Conservation (phyloP, 2,888 invertebrate genomes). For the Syrista parreyssii region DNA sequence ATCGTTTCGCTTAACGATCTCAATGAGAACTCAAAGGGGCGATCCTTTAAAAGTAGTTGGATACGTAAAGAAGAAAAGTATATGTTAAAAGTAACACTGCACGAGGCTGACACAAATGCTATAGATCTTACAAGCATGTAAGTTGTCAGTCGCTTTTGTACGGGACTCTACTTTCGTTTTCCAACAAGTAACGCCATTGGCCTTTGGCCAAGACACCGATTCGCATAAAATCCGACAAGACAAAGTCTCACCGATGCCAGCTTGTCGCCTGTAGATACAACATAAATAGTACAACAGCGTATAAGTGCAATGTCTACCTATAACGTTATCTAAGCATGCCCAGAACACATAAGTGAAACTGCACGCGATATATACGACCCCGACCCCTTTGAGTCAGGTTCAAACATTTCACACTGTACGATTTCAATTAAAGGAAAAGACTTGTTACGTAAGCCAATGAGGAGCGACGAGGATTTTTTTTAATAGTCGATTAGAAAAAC, state of each 20-base stretch:
- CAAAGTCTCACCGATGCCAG: neutral
- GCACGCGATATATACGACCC: slow-evolving; percentile 21
- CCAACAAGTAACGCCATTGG: neutral
- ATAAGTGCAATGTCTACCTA: neutral
- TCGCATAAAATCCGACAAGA: neutral
- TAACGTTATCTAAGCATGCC: neutral
- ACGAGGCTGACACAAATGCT: neutral
- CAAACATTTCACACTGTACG: slow-evolving; percentile 7
- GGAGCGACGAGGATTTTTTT: neutral
- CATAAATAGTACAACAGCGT: neutral
- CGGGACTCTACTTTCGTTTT: slow-evolving; percentile 1
- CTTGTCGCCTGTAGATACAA: neutral
- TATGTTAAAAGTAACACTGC: neutral
- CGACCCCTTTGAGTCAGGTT: slow-evolving; percentile 41
- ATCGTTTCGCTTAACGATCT: neutral
- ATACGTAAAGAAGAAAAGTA: neutral
- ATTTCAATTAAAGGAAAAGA: neutral
- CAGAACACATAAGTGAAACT: neutral
- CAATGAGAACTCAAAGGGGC: neutral
- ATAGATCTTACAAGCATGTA: neutral
- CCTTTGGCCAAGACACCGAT: slow-evolving; percentile 9
- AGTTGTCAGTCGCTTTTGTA: neutral
- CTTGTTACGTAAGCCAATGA: neutral
- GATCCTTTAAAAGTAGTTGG: neutral
- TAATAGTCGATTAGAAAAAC: neutral